Conservation (phyloP, 2,888 invertebrate genomes). For the Seira ritae region DNA sequence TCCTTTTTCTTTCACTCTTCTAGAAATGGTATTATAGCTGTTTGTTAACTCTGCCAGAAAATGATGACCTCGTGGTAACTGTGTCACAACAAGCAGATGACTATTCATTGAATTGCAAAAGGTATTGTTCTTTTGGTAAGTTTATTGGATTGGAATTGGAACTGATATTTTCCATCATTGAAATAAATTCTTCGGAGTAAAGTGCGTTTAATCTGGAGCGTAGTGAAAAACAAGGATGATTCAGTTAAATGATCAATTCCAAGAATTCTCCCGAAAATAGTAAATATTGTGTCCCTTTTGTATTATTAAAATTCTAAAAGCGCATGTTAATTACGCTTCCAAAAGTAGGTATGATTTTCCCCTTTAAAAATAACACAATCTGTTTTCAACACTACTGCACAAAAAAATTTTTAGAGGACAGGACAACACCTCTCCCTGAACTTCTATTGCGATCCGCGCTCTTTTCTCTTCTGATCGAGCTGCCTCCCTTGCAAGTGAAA, state of each 20-base stretch:
- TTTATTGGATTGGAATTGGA: not conserved
- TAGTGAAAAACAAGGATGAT: not conserved
- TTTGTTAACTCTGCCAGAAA: not conserved
- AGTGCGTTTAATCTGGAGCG: not conserved
- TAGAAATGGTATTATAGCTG: not conserved
- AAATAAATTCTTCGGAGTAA: not conserved
- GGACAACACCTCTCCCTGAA: slow-evolving; percentile 20
- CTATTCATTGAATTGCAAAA: not conserved
- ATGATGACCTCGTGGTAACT: not conserved
- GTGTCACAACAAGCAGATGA: slow-evolving; percentile 4
- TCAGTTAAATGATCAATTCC: not conserved
- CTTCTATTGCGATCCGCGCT: slow-evolving; percentile 51
- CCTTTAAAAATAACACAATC: not conserved
- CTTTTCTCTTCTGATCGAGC: slow-evolving; percentile 50
- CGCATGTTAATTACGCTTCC: too few relatives aligned
- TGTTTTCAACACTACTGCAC: slow-evolving; percentile 1
- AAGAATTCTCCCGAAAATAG: not conserved
- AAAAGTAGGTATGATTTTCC: too few relatives aligned
- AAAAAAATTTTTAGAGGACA: not conserved
- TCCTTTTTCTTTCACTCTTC: not conserved
- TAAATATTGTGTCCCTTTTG: not conserved
- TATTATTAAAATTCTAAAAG: not conserved
- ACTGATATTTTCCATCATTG: not conserved
- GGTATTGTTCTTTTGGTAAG: not conserved
- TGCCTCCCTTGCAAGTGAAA: slow-evolving; percentile 42